Evolutionary conservation across 2,113 vertebrate genomes (phyloP).

Genomic region (Thomomys bottae): DNA sequence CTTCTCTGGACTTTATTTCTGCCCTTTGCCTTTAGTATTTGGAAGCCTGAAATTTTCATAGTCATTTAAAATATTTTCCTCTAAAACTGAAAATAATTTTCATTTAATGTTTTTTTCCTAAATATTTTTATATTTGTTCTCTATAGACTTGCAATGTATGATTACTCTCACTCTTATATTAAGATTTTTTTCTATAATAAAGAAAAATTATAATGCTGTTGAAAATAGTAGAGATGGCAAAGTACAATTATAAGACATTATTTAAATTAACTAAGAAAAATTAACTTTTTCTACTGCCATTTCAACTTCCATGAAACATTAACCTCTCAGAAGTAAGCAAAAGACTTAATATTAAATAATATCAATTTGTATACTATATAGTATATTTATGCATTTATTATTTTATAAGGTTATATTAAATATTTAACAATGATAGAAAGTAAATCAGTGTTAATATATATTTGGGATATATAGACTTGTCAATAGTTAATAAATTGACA

Average conservation of each 20-base stretch:
- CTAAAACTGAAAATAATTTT: neutral
- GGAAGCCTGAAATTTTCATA: slow-evolving; percentile 7
- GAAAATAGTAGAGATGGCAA: neutral
- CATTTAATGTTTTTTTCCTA: slow-evolving; percentile 7
- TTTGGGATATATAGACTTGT: neutral
- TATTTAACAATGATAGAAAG: neutral
- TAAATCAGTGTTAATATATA: neutral
- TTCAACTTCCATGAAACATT: neutral
- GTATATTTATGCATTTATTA: neutral
- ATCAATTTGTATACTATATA: too few species aligned
- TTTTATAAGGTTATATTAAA: neutral
- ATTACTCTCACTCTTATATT: slow-evolving; percentile 19
- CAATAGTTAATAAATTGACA: too few species aligned
- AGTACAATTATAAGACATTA: neutral
- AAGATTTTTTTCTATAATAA: neutral
- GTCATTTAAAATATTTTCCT: slow-evolving; percentile 25
- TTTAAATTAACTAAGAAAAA: slow-evolving; percentile 35
- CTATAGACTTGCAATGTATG: neutral
- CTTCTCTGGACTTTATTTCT: slow-evolving; percentile 32
- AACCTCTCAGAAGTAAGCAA: slow-evolving; percentile 16
- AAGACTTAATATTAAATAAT: neutral
- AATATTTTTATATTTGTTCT: neutral
- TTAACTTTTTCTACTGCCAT: neutral
- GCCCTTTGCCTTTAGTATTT: slow-evolving; percentile 13
- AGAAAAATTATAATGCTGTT: neutral